These are phyloP conservation scores for Artemia franciscana DNA, from an alignment of 1,140 invertebrate genomes.

Conservation along the genomic window DNA sequence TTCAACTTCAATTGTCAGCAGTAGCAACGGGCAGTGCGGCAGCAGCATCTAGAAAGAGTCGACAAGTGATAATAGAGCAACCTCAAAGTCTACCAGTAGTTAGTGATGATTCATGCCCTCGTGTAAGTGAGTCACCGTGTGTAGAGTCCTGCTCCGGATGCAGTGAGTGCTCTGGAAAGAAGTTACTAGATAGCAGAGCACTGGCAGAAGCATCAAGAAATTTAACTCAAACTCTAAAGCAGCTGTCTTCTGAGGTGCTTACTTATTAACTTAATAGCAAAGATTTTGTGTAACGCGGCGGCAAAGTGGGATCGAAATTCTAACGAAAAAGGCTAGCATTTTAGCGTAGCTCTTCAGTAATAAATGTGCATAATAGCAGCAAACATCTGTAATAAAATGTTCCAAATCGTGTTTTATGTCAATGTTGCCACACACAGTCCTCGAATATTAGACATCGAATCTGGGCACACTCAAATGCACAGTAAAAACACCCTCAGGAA, in stretches of 20 bases:
- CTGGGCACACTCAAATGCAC: too few relatives aligned
- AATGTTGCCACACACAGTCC: too few relatives aligned
- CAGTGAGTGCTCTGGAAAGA: slow-evolving; percentile 6
- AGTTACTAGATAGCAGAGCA: slow-evolving; percentile 38
- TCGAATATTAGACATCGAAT: too few relatives aligned
- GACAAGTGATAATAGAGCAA: background rate
- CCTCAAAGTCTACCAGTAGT: slow-evolving; percentile 11
- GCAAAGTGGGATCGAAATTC: slow-evolving; percentile 4
- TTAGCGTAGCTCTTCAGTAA: too few relatives aligned
- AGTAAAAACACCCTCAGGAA: too few relatives aligned
- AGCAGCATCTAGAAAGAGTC: slow-evolving; percentile 2
- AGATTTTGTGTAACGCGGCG: background rate
- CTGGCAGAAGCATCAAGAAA: slow-evolving; percentile 70
- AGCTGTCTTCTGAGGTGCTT: slow-evolving; percentile 66
- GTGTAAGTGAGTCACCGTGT: slow-evolving; percentile 10
- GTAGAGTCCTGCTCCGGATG: slow-evolving; percentile 11
- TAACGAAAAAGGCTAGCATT: too few relatives aligned
- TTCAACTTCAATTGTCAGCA: slow-evolving; percentile 62
- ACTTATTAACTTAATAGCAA: too few relatives aligned
- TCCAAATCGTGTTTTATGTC: too few relatives aligned
- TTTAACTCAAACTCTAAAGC: slow-evolving; percentile 67
- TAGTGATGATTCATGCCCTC: background rate
- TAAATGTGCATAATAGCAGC: too few relatives aligned
- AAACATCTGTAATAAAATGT: too few relatives aligned
- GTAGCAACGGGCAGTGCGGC: slow-evolving; percentile 9